Evolutionary conservation across 2,797 vertebrate species (phyloP).

Genomic region (Pipistrellus pygmaeus): DNA sequence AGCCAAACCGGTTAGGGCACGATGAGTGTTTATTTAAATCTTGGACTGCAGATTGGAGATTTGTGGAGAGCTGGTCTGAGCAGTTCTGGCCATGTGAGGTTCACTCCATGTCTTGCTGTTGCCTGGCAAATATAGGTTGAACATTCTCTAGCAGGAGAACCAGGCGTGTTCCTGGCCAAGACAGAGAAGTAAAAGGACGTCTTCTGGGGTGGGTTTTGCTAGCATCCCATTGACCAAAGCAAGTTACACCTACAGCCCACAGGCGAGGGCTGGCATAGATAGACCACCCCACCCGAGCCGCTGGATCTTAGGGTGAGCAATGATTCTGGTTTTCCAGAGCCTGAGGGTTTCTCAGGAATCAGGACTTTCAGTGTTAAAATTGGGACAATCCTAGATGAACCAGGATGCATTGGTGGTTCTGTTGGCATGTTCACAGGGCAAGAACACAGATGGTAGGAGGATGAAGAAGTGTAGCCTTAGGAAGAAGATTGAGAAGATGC

Average conservation of each 20-base stretch:
- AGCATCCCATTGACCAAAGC: background rate
- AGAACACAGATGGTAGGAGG: background rate
- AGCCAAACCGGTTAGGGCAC: too few relatives aligned
- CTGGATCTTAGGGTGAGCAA: background rate
- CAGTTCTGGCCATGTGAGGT: accelerated
- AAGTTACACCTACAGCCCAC: background rate
- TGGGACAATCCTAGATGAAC: background rate
- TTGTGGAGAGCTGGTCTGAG: background rate
- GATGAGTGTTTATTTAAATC: background rate
- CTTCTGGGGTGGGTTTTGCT: background rate
- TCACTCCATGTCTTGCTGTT: background rate
- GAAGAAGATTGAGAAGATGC: background rate
- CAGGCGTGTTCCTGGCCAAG: accelerated
- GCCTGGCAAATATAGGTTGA: background rate
- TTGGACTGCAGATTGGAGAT: background rate
- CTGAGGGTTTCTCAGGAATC: background rate
- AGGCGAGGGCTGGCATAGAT: accelerated
- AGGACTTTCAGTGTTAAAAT: background rate
- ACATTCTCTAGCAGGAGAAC: background rate
- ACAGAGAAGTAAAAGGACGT: background rate
- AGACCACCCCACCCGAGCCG: background rate
- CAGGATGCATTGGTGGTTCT: background rate
- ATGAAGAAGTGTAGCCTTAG: background rate
- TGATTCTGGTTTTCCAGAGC: background rate
- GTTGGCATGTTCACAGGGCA: background rate